A percentile compares a stretch with the other conserved stretches of the same genome.
Conservation (phyloP, 1,140 invertebrate genomes). For the Streblospio benedicti region DNA sequence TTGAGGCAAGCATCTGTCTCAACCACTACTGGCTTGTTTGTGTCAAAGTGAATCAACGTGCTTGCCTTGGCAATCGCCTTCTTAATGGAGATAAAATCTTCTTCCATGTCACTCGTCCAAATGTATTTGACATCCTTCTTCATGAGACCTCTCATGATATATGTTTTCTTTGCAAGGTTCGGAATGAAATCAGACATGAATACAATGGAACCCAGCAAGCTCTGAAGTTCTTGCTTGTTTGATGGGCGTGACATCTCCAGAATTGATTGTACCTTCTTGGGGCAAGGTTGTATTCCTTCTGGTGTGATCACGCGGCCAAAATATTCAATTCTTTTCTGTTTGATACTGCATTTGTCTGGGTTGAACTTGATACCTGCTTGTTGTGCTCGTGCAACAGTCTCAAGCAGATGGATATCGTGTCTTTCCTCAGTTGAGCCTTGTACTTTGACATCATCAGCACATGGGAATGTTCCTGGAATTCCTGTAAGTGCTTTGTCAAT, state of each 20-base stretch:
- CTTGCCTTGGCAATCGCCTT: no score
- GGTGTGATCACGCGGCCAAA: slow-evolving; percentile 13
- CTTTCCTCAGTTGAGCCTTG: slow-evolving; percentile 26
- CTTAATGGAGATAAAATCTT: no score
- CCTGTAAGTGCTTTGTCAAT: slow-evolving; percentile 34
- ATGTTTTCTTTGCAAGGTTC: slow-evolving; percentile 33
- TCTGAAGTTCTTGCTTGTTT: slow-evolving; percentile 20
- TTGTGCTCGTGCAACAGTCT: slow-evolving; percentile 34
- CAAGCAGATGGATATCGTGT: slow-evolving; percentile 33
- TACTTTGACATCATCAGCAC: slow-evolving; percentile 42
- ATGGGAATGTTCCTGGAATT: slow-evolving; percentile 30
- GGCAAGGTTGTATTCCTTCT: slow-evolving; percentile 39
- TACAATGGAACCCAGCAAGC: slow-evolving; percentile 35
- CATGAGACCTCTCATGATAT: slow-evolving; percentile 19
- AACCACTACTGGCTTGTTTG: no score
- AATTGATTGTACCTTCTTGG: slow-evolving; percentile 37
- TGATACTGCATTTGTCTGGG: slow-evolving; percentile 33
- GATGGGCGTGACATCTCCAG: slow-evolving; percentile 8
- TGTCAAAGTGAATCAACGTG: no score
- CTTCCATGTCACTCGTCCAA: neutral
- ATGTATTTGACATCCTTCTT: slow-evolving; percentile 5
- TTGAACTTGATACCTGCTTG: slow-evolving; percentile 41
- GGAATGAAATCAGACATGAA: slow-evolving; percentile 40
- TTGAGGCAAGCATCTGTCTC: slow-evolving; percentile 22
- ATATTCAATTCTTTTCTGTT: slow-evolving; percentile 27